phyloP scores from a whole-genome alignment of 2,888 invertebrate species.

The Apamea epomidion region DNA sequence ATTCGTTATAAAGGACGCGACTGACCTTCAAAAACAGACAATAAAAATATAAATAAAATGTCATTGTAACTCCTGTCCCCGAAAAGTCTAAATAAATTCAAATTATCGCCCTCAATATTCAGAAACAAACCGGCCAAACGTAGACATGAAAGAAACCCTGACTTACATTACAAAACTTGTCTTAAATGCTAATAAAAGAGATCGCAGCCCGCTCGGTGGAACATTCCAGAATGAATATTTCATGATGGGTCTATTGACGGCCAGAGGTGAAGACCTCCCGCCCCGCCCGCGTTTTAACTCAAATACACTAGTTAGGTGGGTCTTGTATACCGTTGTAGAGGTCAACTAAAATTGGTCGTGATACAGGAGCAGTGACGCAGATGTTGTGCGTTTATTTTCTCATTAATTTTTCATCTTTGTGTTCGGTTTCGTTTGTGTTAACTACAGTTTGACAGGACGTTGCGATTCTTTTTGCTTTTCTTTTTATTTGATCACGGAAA shows the following conservation, averaged over 20 bases:
- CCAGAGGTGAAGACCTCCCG: conserved; percentile 72
- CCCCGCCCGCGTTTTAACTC: conserved; percentile 55
- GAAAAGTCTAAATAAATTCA: conserved; percentile 65
- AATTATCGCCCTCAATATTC: conserved; percentile 75
- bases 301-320: conserved; percentile 36
- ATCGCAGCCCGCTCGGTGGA: conserved; percentile 73
- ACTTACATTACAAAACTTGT: conserved; percentile 83
- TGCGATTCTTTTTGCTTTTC: conserved; percentile 44
- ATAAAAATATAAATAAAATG: conserved; percentile 39
- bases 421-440: conserved; percentile 74
- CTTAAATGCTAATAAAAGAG: conserved; percentile 86
- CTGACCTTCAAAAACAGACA: conserved; percentile 20
- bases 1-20: not conserved
- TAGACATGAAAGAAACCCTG: conserved; percentile 75
- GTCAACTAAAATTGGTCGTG: conserved; percentile 70
- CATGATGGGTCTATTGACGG: conserved; percentile 78
- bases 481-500: conserved; percentile 44
- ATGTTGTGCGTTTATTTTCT: conserved; percentile 83
- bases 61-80: conserved; percentile 8
- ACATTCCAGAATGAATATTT: conserved; percentile 83
- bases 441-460: conserved; percentile 72
- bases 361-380: conserved; percentile 77
- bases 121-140: conserved; percentile 71
- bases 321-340: conserved; percentile 63
- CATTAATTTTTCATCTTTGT: conserved; percentile 83